These are phyloP conservation scores for Aphelenchoides avenae DNA, from an alignment of 1,140 invertebrate species.

Conservation along the genomic window DNA sequence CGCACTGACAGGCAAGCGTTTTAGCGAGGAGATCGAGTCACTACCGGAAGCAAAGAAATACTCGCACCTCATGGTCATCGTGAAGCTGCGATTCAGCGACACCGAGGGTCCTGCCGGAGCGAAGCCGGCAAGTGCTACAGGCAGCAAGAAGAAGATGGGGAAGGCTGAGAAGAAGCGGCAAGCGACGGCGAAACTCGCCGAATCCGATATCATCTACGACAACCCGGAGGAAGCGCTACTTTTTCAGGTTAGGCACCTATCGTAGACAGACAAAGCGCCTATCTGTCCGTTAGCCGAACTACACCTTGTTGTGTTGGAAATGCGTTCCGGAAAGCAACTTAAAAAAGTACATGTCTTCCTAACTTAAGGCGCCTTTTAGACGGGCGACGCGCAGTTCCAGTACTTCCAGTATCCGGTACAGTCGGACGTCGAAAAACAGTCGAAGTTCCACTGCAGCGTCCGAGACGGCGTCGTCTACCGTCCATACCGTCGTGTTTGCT, in stretches of 20 bases:
- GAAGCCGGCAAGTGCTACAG: background rate
- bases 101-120: background rate
- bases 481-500: constrained; percentile 37
- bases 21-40: constrained; percentile 24
- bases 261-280: no score
- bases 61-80: constrained; percentile 26
- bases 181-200: constrained; percentile 7
- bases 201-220: constrained; percentile 34
- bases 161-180: constrained; percentile 41
- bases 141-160: constrained; percentile 34
- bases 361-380: constrained; percentile 12
- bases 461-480: constrained; percentile 30
- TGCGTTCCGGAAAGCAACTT: background rate
- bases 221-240: constrained; percentile 39
- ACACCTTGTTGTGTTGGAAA: no score
- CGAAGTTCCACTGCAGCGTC: constrained; percentile 33
- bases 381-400: background rate
- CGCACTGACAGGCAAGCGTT: constrained; percentile 1
- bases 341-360: background rate
- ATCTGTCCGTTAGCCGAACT: no score
- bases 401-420: constrained; percentile 44
- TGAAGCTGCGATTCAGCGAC: constrained; percentile 36
- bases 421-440: constrained; percentile 35
- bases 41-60: constrained; percentile 27
- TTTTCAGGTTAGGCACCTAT: constrained; percentile 26